A percentile compares a stretch with the other conserved stretches of the same genome.
Evolutionary conservation across 2,888 invertebrate species (phyloP).

Genomic region (Reticulitermes lucifugus): DNA sequence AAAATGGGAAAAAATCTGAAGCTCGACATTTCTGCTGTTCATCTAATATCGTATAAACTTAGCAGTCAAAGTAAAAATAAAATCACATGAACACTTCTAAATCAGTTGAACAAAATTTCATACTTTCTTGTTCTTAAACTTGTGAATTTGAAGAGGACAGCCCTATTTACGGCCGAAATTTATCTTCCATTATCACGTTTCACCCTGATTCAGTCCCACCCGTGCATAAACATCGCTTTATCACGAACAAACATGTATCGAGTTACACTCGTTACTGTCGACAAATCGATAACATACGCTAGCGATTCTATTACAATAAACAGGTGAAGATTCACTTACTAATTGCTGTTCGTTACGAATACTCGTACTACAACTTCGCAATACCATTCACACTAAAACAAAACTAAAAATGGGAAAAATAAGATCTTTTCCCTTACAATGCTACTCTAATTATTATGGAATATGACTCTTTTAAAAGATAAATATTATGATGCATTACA

Average conservation of each 20-base stretch:
- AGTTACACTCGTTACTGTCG: background rate
- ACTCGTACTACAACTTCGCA: background rate
- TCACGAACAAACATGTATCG: background rate
- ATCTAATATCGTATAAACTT: too few species aligned
- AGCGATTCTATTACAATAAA: background rate
- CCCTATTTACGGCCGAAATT: background rate
- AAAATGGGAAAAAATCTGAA: too few species aligned
- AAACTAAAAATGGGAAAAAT: background rate
- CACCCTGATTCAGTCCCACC: background rate
- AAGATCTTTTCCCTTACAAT: background rate
- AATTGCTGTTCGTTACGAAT: background rate
- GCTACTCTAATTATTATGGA: background rate
- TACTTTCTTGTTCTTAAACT: background rate
- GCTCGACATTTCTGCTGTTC: too few species aligned
- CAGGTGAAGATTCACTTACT: background rate
- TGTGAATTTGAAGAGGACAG: background rate
- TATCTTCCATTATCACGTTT: background rate
- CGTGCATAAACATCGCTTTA: background rate
- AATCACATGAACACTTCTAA: background rate
- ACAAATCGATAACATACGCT: background rate
- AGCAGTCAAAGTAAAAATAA: too few species aligned
- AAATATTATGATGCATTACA: background rate
- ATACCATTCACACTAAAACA: background rate
- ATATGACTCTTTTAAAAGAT: background rate
- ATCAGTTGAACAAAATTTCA: background rate